Evolutionary conservation across 2,113 vertebrate species (phyloP), one percentile per base, ranked within the genome.

Genomic region (Xenopus laevis): DNA sequence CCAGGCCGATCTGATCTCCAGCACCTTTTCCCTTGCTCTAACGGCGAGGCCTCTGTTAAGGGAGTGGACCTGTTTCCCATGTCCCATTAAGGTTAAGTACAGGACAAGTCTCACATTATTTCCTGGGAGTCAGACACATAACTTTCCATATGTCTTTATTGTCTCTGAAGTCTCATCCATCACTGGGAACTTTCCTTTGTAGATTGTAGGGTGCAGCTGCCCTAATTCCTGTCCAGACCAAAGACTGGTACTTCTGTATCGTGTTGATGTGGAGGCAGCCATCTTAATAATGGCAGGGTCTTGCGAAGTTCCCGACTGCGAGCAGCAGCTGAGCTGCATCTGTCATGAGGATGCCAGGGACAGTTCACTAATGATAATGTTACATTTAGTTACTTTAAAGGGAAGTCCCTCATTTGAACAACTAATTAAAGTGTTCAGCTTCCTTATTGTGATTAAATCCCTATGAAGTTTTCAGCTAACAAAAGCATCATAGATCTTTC

Each of bases 251-350:
- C 72, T 50, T 66, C 61, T 70, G 21, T n/a, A 44, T 67, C 57
- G 40, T 60, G 66, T 13, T 7, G 71, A 76, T 77, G 50, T 55
- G 1, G 0, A 62, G 27, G 44, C 44, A 44, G 71, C 23, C 46
- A 57, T 58, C 23, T 59, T 44, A 50, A 70, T 71, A 72, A 63
- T 40, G 11, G 18, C 33, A 65, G 46, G 20, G 46, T 58, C 46
- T 7, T 30, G 71, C 74, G 60, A 46, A 65, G 79, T 55, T n/a
- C 50, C 18, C 8, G 2, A 15, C 15, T 55, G 45, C 33, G 15
- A 7, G 1, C 0, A 77, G 69, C 79, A 79, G 77, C 77, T 78
- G 79, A 77, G n/a, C 11, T 70, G 45, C 57, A 72, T 72, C 65
- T 70, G 15, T 52, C 72, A 66, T 18, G 30, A 65, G 30, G 12